Conservation (phyloP, 2,888 invertebrate species). For the Zaprionus bogoriensis region DNA sequence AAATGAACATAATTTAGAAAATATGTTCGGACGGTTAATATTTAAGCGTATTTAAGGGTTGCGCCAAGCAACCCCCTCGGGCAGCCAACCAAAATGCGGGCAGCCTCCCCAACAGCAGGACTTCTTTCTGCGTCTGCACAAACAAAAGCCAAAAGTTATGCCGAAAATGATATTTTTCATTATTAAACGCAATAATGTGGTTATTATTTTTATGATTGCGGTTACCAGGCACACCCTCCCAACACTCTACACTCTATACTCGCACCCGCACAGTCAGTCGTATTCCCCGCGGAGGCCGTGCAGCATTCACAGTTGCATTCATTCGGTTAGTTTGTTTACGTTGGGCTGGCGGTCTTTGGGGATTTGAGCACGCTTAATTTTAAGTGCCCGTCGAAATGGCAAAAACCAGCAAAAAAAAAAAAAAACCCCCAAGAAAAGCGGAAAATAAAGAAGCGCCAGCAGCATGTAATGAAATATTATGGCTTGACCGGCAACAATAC, state of each 20-base stretch:
- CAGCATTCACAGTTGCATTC: conserved; percentile 62
- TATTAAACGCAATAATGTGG: conserved; percentile 80
- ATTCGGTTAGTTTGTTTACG: conserved; percentile 78
- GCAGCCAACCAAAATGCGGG: conserved; percentile 73
- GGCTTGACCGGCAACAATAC: conserved; percentile 46
- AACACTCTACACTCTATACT: conserved; percentile 10
- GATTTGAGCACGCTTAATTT: conserved; percentile 81
- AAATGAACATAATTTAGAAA: conserved; percentile 74
- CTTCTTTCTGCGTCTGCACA: conserved; percentile 31
- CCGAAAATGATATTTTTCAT: conserved; percentile 78
- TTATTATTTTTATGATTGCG: conserved; percentile 80
- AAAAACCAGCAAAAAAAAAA: conserved; percentile 26
- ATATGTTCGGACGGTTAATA: conserved; percentile 67
- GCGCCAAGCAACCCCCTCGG: conserved; percentile 33
- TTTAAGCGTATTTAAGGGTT: conserved; percentile 76
- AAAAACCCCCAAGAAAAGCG: conserved; percentile 1
- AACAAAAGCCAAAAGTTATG: conserved; percentile 76
- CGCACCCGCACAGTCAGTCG: not conserved
- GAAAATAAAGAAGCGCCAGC: conserved; percentile 30
- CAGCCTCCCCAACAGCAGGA: not conserved
- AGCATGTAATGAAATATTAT: conserved; percentile 70
- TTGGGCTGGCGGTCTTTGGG: conserved; percentile 75
- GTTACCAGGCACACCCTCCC: conserved; percentile 44
- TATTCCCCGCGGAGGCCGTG: conserved; percentile 56
- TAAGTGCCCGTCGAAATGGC: conserved; percentile 80